Evolutionary conservation across 2,797 vertebrate species (phyloP), one percentile per base, ranked within the genome.

Genomic region (Rhynchonycteris naso): DNA sequence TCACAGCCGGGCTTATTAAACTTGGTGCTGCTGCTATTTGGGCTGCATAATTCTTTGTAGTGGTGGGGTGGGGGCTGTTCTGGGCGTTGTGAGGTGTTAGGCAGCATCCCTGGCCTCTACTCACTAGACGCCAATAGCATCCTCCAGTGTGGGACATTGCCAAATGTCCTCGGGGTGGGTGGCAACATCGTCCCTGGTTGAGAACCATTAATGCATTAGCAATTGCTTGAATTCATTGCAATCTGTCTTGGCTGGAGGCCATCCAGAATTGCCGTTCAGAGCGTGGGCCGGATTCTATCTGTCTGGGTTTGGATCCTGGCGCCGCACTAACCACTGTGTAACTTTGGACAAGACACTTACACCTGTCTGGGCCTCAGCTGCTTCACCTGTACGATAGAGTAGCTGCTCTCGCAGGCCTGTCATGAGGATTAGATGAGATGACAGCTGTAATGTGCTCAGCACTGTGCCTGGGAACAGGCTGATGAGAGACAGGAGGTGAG

Each of bases 21-120:
- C 1, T 58, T 0, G 7, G 47, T 24, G 1, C 19, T 6, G 0
- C 8, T 22, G 59, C 14, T 5, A 4, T 30, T 68, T 4, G 58
- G 74, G 50, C 18, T 65, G 87, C 59, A 12, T 19, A 3, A 4
- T 33, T 63, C 52, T 59, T 33, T 30, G 7, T 5, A 3, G 35
- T 5, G 58, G 24, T 52, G 10, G 24, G 15, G 11, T 56, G 68
- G 10, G 24, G 15, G 11, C 56, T 66, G 33, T 33, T 47, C n/a
- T 21, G 33, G 14, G 75, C 10, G 2, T 3, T 38, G 19, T 19
- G 5, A 72, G 65, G 14, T 33, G 28, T 7, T 38, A 50, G 28
- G 24, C 56, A 63, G 38, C 33, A 26, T 19, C 22, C 24, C 24
- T 13, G 26, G 68, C n/a, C 38, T 58, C 50, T 9, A 4, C 26